Evolutionary conservation across 2,888 invertebrate species (phyloP), one percentile per base, ranked within the genome.

Genomic region (Branchinecta sandiegonensis): DNA sequence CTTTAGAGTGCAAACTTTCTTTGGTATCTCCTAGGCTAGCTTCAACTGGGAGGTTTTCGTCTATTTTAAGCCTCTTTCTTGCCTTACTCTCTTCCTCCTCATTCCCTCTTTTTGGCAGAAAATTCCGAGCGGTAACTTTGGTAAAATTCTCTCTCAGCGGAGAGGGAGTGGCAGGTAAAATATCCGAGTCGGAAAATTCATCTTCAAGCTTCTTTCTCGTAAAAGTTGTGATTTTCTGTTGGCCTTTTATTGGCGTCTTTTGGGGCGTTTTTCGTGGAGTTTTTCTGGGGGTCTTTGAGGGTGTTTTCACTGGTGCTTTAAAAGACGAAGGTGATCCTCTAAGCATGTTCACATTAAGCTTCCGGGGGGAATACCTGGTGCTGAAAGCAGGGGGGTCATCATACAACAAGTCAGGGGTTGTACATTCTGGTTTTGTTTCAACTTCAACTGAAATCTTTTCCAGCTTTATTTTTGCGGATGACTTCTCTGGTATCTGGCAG

Each of bases 221-320:
- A 17, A 56, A 56, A 10, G 56, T 14, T 56, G 56, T 56, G 8
- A 56, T 56, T 56, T n/a, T 56, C 10, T 56, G 56, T 10, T 56
- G 56, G 8, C 56, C 56, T 56, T 56, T 56, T 17, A 56, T n/a
- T 8, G 56, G 56, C 17, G 56, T 56, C 17, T 56, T 56, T 17
- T 17, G n/a, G n/a, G 17, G 17, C 9, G 56, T 14, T 9, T n/a
- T 56, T 10, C 14, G 17, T 56, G 56, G 56, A 56, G 14, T 56
- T 56, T 56, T 56, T 10, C 56, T 56, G n/a, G 56, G 56, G 17
- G 56, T 56, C 56, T 56, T 56, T 56, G 56, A 56, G 17, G 56
- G 56, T 14, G 56, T 56, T 56, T 56, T 56, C 17, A 8, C 56
- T 56, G n/a, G 56, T 56, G 56, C 56, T 56, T 10, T 56, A 10